Conservation (phyloP, 1,140 invertebrate genomes). For the Alviniconcha marisindica region DNA sequence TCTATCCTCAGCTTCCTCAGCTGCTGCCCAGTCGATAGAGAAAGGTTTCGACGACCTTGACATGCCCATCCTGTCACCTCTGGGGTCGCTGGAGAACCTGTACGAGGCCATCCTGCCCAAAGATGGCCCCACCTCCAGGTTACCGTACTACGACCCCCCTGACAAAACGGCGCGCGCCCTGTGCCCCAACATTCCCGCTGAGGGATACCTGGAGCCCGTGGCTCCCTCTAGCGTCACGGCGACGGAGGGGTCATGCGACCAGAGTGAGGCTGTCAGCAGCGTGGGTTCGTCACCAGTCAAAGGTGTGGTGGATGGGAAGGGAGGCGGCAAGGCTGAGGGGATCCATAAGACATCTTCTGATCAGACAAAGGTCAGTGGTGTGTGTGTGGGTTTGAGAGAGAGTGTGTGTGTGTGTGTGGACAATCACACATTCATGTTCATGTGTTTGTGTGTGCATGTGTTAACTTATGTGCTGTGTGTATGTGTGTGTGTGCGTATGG, state of each 20-base stretch:
- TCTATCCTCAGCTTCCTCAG: background rate
- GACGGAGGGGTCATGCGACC: background rate
- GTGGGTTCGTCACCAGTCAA: background rate
- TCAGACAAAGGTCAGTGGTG: background rate
- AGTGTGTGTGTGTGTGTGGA: too few relatives aligned
- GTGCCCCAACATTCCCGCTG: constrained; percentile 51
- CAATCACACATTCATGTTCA: too few relatives aligned
- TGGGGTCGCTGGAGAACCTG: constrained; percentile 69
- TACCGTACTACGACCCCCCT: constrained; percentile 59
- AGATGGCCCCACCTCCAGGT: constrained; percentile 25
- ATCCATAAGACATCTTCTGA: background rate
- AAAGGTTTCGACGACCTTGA: constrained; percentile 61
- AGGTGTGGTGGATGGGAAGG: background rate
- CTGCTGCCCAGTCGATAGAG: constrained; percentile 46
- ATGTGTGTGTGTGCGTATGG: too few relatives aligned
- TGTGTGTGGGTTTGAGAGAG: too few relatives aligned
- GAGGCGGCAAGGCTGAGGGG: background rate
- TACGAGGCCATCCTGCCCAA: constrained; percentile 70
- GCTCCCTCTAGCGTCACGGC: background rate
- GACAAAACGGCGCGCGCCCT: constrained; percentile 35
- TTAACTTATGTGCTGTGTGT: too few relatives aligned
- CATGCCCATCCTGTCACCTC: constrained; percentile 64
- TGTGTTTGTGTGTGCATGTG: too few relatives aligned
- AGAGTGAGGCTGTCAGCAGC: background rate
- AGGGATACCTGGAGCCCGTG: constrained; percentile 69